Conservation (phyloP, 2,113 vertebrate genomes). For the Perognathus longimembris region DNA sequence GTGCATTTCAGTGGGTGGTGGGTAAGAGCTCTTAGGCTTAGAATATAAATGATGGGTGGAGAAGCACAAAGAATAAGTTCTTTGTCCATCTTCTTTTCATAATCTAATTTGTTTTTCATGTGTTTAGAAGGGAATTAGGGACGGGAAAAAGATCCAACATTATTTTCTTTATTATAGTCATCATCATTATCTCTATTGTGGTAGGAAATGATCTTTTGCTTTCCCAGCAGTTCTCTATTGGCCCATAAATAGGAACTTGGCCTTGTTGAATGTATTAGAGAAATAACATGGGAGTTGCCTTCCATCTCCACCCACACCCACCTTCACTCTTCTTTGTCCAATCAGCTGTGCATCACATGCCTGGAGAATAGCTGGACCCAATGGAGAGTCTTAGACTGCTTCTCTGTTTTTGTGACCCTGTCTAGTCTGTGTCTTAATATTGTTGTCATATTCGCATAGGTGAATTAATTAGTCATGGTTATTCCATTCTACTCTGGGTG, state of each 20-base stretch:
- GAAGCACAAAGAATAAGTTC: background rate
- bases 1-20: background rate
- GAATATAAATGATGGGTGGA: conserved; percentile 18
- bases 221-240: conserved; percentile 26
- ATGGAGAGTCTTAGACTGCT: background rate
- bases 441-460: background rate
- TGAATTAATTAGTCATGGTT: background rate
- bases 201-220: conserved; percentile 3
- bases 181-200: conserved; percentile 44
- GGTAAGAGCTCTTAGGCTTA: background rate
- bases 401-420: background rate
- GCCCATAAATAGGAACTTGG: background rate
- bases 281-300: background rate
- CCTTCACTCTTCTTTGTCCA: background rate
- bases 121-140: background rate
- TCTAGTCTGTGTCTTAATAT: background rate
- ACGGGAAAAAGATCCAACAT: background rate
- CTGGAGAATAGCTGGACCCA: background rate
- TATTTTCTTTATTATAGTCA: conserved; percentile 27
- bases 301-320: background rate
- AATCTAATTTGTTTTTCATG: conserved; percentile 47
- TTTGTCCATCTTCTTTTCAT: background rate
- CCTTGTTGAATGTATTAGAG: background rate
- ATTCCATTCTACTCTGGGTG: background rate
- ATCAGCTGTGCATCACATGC: background rate